Evolutionary conservation across 2,888 invertebrate genomes (phyloP).

Genomic region (Mongoloraphidia duomilia): DNA sequence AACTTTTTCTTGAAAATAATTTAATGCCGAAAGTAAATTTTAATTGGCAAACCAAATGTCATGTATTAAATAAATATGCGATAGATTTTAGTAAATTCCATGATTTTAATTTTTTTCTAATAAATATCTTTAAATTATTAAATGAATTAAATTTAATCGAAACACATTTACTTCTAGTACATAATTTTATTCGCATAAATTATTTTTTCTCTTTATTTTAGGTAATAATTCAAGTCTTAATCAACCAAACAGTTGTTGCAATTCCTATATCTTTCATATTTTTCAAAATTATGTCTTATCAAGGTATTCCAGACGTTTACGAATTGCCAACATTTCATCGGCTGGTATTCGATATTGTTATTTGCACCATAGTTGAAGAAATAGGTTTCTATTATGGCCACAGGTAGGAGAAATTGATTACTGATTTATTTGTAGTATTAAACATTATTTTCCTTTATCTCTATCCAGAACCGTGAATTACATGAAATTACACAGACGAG

Average conservation of each 20-base stretch:
- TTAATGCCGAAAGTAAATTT: too few relatives aligned
- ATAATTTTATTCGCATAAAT: neutral
- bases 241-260: conserved; percentile 59
- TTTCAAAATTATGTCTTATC: conserved; percentile 46
- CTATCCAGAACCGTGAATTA: too few relatives aligned
- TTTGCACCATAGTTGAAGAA: conserved; percentile 64
- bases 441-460: too few relatives aligned
- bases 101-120: too few relatives aligned
- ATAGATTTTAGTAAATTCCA: too few relatives aligned
- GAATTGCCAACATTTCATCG: conserved; percentile 65
- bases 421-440: neutral
- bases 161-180: too few relatives aligned
- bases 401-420: conserved; percentile 32
- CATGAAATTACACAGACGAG: too few relatives aligned
- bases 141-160: too few relatives aligned
- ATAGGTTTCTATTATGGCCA: conserved; percentile 75
- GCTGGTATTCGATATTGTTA: conserved; percentile 55
- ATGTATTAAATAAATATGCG: too few relatives aligned
- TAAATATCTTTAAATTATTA: too few relatives aligned
- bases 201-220: conserved; percentile 20
- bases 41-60: too few relatives aligned
- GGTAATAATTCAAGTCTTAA: conserved; percentile 52
- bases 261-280: conserved; percentile 45
- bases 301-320: conserved; percentile 49
- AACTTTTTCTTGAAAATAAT: too few relatives aligned